Percentiles rank a stretch among this genome's conserved stretches.
Conservation (phyloP, 2,113 vertebrate genomes). For the Galbula dea region DNA sequence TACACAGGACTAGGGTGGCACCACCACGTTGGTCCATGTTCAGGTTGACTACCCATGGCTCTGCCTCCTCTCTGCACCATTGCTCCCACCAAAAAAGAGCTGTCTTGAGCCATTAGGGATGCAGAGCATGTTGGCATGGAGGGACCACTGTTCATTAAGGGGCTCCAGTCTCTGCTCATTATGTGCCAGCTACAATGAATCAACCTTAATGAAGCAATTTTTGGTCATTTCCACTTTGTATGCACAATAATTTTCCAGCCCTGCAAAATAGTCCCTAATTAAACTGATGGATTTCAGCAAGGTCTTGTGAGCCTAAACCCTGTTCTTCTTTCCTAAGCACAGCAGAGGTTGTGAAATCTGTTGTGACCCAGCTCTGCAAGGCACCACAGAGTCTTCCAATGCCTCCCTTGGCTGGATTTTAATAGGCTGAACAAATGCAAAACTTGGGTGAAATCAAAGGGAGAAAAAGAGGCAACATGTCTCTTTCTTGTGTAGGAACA, state of each 20-base stretch:
- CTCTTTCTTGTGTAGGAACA: background rate
- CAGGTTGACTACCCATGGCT: background rate
- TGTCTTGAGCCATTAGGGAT: background rate
- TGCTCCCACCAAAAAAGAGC: background rate
- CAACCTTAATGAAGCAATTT: constrained; percentile 46
- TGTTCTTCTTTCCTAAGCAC: background rate
- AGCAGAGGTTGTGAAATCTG: background rate
- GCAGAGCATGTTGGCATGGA: rapidly evolving
- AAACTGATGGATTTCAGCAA: constrained; percentile 38
- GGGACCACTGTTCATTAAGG: background rate
- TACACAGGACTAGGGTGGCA: background rate
- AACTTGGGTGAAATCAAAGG: background rate
- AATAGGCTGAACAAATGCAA: constrained; percentile 22
- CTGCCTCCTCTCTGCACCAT: background rate
- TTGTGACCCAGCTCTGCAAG: background rate
- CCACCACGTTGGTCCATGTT: background rate
- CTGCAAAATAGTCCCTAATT: constrained; percentile 43
- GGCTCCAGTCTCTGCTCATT: background rate
- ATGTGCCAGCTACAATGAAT: background rate
- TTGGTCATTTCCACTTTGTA: constrained; percentile 26
- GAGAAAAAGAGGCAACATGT: background rate
- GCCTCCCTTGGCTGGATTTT: background rate
- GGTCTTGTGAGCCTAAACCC: background rate
- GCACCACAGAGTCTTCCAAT: background rate
- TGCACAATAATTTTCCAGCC: background rate